Percentiles rank a stretch among this genome's conserved stretches.
phyloP scores from a whole-genome alignment of 2,888 invertebrate genomes.

The Mycalesis mineus region DNA sequence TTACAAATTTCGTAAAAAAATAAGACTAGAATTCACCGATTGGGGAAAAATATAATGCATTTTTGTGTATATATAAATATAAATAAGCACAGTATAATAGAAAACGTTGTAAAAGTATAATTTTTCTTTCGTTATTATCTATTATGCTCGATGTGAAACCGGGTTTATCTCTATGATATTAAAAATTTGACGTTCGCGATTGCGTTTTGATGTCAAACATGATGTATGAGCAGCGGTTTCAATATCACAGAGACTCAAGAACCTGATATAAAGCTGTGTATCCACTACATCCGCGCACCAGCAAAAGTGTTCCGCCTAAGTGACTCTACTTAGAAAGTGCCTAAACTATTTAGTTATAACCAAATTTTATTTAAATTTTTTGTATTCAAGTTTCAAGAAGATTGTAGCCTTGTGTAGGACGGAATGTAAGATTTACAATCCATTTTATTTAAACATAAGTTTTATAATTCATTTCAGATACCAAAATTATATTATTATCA shows the following conservation, averaged over 20 bases:
- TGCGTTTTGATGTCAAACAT: not conserved
- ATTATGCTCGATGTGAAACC: slow-evolving; percentile 5
- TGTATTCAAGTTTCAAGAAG: no score
- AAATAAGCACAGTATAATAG: slow-evolving; percentile 23
- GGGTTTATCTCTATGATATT: not conserved
- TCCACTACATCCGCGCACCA: not conserved
- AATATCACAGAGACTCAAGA: not conserved
- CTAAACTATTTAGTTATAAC: no score
- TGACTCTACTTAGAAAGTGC: no score
- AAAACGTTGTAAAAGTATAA: slow-evolving; percentile 15
- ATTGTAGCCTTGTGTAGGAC: no score
- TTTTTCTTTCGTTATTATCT: slow-evolving; percentile 5
- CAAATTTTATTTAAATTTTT: no score
- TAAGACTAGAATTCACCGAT: slow-evolving; percentile 74
- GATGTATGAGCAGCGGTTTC: not conserved
- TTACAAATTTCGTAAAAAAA: slow-evolving; percentile 44
- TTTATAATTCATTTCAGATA: no score
- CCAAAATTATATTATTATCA: no score
- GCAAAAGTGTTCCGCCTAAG: no score
- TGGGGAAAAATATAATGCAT: slow-evolving; percentile 33
- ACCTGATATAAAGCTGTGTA: not conserved
- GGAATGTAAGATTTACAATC: no score
- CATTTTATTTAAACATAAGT: no score
- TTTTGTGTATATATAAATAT: slow-evolving; percentile 17
- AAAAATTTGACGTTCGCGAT: not conserved